phyloP scores from a whole-genome alignment of 2,797 vertebrate genomes.

The Sebastes kiyomatsui region DNA sequence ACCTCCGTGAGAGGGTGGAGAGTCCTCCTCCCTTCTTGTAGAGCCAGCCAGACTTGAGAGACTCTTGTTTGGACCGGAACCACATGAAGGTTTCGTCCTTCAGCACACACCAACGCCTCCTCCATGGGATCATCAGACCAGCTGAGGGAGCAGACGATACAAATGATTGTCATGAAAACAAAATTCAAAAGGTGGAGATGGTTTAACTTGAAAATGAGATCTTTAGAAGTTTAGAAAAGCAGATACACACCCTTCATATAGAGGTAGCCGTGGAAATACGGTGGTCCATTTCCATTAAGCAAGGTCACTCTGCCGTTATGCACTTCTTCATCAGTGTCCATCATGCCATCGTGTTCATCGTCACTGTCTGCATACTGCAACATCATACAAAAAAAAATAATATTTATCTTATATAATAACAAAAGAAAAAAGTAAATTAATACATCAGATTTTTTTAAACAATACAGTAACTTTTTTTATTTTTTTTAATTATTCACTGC shows the following conservation, averaged over 20 bases:
- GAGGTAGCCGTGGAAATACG: conserved; percentile 95
- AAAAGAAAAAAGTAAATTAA: not conserved
- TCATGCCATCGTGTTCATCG: conserved; percentile 90
- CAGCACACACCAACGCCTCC: conserved; percentile 92
- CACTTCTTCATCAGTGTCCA: conserved; percentile 93
- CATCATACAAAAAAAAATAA: not conserved
- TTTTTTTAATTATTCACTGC: not conserved
- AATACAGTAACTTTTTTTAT: not conserved
- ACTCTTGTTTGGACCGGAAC: conserved; percentile 96
- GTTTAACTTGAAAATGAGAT: not conserved
- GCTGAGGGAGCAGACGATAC: conserved; percentile 69
- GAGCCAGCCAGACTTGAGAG: conserved; percentile 93
- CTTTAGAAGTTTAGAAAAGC: not conserved
- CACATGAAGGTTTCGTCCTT: conserved; percentile 97
- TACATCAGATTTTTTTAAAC: not conserved
- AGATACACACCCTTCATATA: conserved; percentile 90
- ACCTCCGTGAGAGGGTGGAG: conserved; percentile 90
- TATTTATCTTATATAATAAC: not conserved
- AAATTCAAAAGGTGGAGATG: not conserved
- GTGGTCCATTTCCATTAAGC: conserved; percentile 89
- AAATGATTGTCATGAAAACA: not conserved
- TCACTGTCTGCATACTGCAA: conserved; percentile 92
- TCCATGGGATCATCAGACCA: conserved; percentile 94
- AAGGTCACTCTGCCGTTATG: conserved; percentile 86
- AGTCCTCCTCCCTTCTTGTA: conserved; percentile 94